Conservation (phyloP, 2,113 vertebrate genomes). For the Dendropsophus ebraccatus region DNA sequence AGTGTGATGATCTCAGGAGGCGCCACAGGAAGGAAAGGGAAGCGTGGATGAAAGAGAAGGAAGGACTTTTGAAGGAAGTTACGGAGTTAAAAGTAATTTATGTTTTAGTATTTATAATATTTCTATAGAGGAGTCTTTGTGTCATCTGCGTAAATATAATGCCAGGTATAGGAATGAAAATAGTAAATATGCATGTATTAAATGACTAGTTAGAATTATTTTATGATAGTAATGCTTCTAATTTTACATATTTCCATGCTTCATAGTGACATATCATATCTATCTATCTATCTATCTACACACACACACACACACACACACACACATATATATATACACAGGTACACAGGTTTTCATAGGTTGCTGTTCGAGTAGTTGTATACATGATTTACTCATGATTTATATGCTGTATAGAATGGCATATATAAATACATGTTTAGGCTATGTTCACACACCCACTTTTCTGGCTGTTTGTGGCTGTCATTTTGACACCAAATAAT, state of each 20-base stretch:
- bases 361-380: background rate
- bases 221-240: background rate
- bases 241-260: background rate
- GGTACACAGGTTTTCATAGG: background rate
- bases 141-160: too few species aligned
- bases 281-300: too few species aligned
- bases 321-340: too few species aligned
- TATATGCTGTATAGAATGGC: background rate
- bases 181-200: too few species aligned
- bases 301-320: too few species aligned
- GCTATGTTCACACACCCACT: too few species aligned
- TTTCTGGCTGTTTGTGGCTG: too few species aligned
- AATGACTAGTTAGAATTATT: background rate
- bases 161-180: too few species aligned
- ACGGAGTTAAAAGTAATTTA: conserved; percentile 76
- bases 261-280: background rate
- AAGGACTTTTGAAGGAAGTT: conserved; percentile 75
- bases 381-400: background rate
- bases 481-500: too few species aligned
- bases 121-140: background rate
- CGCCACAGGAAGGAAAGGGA: conserved; percentile 71
- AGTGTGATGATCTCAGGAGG: conserved; percentile 72
- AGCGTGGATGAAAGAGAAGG: conserved; percentile 74
- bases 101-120: too few species aligned
- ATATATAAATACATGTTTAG: background rate